Evolutionary conservation across 53 echinoderm and acorn worm species (phyloP).

Genomic region (Apostichopus leukothele): DNA sequence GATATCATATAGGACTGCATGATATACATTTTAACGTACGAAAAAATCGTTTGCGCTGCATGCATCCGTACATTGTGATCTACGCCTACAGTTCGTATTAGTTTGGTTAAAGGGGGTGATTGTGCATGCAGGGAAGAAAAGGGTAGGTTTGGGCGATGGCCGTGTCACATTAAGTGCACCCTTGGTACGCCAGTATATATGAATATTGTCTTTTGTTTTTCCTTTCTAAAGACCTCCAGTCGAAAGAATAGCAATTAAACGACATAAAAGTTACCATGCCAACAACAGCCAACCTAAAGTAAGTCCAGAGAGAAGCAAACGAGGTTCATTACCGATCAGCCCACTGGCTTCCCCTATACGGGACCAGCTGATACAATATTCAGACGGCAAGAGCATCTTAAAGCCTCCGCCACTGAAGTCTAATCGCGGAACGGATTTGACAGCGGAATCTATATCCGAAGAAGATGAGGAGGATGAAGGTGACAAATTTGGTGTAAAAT

Average conservation of each 20-base stretch:
- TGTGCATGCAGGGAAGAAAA: too few species aligned
- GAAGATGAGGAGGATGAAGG: slow-evolving; percentile 28
- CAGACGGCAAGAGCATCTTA: slow-evolving; percentile 3
- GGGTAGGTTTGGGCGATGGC: too few species aligned
- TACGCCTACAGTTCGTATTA: too few species aligned
- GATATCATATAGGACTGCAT: too few species aligned
- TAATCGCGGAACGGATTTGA: neutral
- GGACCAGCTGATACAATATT: neutral
- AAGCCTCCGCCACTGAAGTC: slow-evolving; percentile 16
- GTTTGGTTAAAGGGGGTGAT: too few species aligned
- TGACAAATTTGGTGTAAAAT: neutral
- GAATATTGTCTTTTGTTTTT: neutral
- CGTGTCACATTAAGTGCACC: neutral
- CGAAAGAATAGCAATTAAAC: slow-evolving; percentile 57
- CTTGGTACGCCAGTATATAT: neutral
- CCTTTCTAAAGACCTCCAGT: slow-evolving; percentile 50
- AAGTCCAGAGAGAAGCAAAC: slow-evolving; percentile 31
- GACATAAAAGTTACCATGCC: slow-evolving; percentile 11
- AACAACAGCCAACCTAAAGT: neutral
- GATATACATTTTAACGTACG: too few species aligned
- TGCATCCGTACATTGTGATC: too few species aligned
- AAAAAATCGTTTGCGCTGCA: too few species aligned
- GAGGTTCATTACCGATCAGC: slow-evolving; percentile 8
- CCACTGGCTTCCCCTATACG: slow-evolving; percentile 19
- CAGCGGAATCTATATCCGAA: slow-evolving; percentile 3